Evolutionary conservation across 2,888 invertebrate genomes (phyloP), one percentile per base, ranked within the genome.

Genomic region (Epicampocera succincta): DNA sequence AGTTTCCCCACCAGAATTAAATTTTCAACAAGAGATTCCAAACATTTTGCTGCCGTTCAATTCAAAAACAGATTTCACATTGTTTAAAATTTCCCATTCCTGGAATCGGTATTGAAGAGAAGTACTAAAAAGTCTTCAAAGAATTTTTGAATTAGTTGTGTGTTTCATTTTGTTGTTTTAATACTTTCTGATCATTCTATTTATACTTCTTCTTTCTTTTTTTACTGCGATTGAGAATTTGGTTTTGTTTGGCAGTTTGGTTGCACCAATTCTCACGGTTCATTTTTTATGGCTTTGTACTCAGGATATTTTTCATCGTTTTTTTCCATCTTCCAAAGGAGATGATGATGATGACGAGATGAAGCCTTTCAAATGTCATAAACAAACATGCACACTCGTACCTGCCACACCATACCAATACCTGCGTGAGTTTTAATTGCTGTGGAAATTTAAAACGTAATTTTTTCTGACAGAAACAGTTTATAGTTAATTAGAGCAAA

Each of bases 261-360:
- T 52, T 81, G 56, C 77, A 81, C 81, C 50, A 81, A 81, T 77
- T 81, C 81, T 81, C 77, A 81, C 77, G 81, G 68, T 77, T 52
- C 50, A 71, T 42, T 75, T n/a, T 65, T 63, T 63, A 58, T 48
- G 38, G 21, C 25, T 54, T 54, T 29, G 60, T 73, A 63, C 48
- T 58, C 77, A 73, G 77, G 77, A 77, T 63, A 56, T 38, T 54
- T 68, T 71, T 50, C 58, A 42, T 61, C 4, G 11, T 52, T 50
- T 50, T 66, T 52, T 38, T 48, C 19, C 17, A 15, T 42, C 6
- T 38, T 13, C 13, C 15, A 66, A 44, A 42, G 21, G 25, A 15
- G 42, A 50, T 25, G 46, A 69, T 25, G 60, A 42, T 48, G 33
- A 42, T 19, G 13, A 60, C 9, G n/a, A 21, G 15, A 48, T 29